These are phyloP conservation scores for Cryptotis parvus DNA, from an alignment of 2,113 vertebrate genomes.

Conservation along the genomic window DNA sequence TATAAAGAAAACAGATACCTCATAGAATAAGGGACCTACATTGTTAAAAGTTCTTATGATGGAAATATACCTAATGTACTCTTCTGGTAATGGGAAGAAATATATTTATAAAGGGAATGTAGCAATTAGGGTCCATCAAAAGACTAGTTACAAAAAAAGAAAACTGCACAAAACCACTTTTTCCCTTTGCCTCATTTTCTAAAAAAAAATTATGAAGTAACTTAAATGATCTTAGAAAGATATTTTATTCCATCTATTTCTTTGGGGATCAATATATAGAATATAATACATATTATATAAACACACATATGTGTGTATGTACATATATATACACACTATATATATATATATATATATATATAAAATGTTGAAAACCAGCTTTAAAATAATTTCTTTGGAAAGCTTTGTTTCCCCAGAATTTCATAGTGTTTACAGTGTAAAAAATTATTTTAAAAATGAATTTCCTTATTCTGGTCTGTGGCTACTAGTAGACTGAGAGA, in stretches of 20 bases:
- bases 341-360: too few relatives aligned
- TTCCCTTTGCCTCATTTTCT: not conserved
- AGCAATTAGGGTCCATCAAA: not conserved
- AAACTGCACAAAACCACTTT: not conserved
- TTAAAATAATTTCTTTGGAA: conserved; percentile 6
- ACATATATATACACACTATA: too few relatives aligned
- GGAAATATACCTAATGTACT: not conserved
- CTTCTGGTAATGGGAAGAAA: not conserved
- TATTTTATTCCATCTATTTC: not conserved
- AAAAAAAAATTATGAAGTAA: not conserved
- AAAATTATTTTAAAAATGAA: not conserved
- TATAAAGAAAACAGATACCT: not conserved
- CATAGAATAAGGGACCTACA: not conserved
- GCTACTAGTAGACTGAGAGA: not conserved
- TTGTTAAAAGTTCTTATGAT: not conserved
- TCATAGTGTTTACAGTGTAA: too few relatives aligned
- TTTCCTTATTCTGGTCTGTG: not conserved
- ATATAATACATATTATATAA: too few relatives aligned
- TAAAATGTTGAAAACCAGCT: too few relatives aligned
- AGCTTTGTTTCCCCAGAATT: not conserved
- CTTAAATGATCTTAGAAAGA: not conserved
- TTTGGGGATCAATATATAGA: not conserved
- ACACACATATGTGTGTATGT: too few relatives aligned
- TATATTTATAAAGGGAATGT: not conserved
- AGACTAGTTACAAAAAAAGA: conserved; percentile 23